phyloP scores from a whole-genome alignment of 2,888 invertebrate genomes.

The Mesochorus sp. region DNA sequence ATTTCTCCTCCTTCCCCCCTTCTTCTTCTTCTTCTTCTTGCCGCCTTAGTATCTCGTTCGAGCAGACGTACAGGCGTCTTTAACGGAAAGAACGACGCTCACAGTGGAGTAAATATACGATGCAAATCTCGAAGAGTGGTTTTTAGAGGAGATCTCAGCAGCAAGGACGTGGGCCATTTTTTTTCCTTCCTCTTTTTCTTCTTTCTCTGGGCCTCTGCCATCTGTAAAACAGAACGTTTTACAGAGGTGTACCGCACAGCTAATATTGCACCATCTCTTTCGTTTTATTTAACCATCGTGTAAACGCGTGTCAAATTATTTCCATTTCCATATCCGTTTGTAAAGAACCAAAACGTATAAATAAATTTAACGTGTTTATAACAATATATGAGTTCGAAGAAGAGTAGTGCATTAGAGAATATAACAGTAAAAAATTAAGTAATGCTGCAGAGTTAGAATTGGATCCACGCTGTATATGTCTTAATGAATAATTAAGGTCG shows the following conservation, averaged over 20 bases:
- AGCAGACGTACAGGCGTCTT: constrained; percentile 39
- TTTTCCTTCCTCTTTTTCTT: constrained; percentile 10
- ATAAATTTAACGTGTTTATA: too few relatives aligned
- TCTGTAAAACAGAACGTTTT: constrained; percentile 40
- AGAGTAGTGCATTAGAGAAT: too few relatives aligned
- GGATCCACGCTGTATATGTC: too few relatives aligned
- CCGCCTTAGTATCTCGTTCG: constrained; percentile 25
- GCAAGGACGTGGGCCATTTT: not conserved
- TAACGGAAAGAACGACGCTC: constrained; percentile 14
- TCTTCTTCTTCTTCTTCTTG: constrained; percentile 19
- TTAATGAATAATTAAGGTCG: too few relatives aligned
- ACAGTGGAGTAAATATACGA: constrained; percentile 59
- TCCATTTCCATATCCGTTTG: too few relatives aligned
- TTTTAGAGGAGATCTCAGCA: constrained; percentile 43
- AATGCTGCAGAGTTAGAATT: too few relatives aligned
- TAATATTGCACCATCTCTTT: not conserved
- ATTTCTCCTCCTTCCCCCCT: not conserved
- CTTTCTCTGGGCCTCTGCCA: constrained; percentile 27
- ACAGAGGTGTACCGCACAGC: not conserved
- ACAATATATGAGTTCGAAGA: too few relatives aligned
- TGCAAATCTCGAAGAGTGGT: constrained; percentile 62
- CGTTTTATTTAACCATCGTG: too few relatives aligned
- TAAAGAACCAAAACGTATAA: too few relatives aligned
- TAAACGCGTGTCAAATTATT: too few relatives aligned
- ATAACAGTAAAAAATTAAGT: too few relatives aligned